phyloP scores from a whole-genome alignment of 2,888 invertebrate species.

The Eupithecia dodoneata region DNA sequence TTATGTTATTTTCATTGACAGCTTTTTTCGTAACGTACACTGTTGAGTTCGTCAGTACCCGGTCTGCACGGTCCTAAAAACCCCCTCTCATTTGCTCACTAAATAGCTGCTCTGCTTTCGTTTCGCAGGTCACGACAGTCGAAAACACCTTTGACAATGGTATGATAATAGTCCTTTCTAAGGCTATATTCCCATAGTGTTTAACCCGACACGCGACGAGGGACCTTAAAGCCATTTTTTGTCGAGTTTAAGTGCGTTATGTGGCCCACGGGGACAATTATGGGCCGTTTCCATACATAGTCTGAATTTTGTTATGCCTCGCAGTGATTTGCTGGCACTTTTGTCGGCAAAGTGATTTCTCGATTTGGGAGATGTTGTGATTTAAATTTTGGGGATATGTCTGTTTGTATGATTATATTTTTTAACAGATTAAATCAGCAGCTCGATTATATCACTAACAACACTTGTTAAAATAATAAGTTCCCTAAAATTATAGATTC shows the following conservation, averaged over 20 bases:
- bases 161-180: not conserved
- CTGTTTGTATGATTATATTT: not conserved
- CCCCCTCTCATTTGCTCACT: not conserved
- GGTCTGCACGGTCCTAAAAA: not conserved
- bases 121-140: not conserved
- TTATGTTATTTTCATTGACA: no score
- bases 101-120: not conserved
- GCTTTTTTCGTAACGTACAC: no score
- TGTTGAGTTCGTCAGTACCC: no score
- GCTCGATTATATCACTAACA: not conserved
- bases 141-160: not conserved
- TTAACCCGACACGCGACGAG: not conserved
- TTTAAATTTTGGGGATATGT: not conserved
- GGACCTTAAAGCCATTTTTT: not conserved
- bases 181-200: not conserved
- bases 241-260: not conserved
- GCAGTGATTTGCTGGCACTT: conserved; percentile 23
- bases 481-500: not conserved
- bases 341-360: conserved; percentile 16
- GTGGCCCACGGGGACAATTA: not conserved
- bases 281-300: conserved; percentile 1
- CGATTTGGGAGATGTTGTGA: not conserved
- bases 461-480: not conserved
- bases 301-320: conserved; percentile 23
- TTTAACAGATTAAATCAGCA: not conserved